phyloP scores from a whole-genome alignment of 2,888 invertebrate species.

The Hedya salicella region DNA sequence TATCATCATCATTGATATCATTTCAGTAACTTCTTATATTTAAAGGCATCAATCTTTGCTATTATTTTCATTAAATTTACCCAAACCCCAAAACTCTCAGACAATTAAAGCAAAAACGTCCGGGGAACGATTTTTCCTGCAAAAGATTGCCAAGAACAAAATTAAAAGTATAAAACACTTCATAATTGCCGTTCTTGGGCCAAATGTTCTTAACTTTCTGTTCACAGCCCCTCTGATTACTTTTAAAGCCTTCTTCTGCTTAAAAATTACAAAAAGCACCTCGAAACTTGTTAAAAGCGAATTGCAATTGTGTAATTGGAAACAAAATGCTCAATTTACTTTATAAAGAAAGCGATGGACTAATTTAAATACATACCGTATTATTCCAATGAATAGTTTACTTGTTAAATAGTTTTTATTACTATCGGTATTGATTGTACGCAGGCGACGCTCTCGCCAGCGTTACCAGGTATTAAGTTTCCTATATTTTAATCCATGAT shows the following conservation, averaged over 20 bases:
- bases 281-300: slow-evolving; percentile 63
- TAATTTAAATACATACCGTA: slow-evolving; percentile 57
- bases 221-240: slow-evolving; percentile 76
- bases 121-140: slow-evolving; percentile 48
- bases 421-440: no score
- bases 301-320: slow-evolving; percentile 74
- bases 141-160: slow-evolving; percentile 66
- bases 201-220: slow-evolving; percentile 71
- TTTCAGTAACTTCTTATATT: no score
- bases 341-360: slow-evolving; percentile 63
- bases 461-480: no score
- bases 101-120: slow-evolving; percentile 48
- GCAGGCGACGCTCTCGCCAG: no score
- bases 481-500: no score
- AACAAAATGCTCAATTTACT: slow-evolving; percentile 65
- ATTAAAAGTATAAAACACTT: slow-evolving; percentile 75
- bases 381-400: no score
- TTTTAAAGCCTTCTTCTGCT: slow-evolving; percentile 73
- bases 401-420: no score
- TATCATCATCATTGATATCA: no score
- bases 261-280: slow-evolving; percentile 72
- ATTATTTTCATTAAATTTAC: slow-evolving; percentile 15
- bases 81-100: slow-evolving; percentile 26
- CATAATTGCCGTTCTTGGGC: slow-evolving; percentile 67
- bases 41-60: background rate